These are phyloP conservation scores for Gallirallus australis DNA, from an alignment of 2,797 vertebrate species.

Conservation along the genomic window DNA sequence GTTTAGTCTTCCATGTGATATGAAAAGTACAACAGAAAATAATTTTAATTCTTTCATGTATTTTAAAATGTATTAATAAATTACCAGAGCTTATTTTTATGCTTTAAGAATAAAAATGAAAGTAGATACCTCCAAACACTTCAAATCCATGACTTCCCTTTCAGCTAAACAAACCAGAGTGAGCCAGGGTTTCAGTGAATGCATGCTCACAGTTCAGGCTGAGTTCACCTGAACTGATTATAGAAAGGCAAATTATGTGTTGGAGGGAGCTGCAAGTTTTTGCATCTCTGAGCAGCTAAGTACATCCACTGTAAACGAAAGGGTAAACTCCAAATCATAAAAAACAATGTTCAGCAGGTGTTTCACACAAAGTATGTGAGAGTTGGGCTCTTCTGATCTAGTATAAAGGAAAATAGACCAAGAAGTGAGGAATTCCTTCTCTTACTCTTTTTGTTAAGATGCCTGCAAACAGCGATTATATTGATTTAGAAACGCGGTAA, in stretches of 20 bases:
- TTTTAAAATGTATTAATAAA: not conserved
- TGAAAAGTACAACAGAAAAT: not conserved
- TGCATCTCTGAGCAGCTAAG: not conserved
- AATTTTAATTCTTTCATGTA: not conserved
- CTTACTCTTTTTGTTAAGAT: not conserved
- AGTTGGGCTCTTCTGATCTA: not conserved
- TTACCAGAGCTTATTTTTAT: not conserved
- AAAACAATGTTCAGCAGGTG: constrained; percentile 26
- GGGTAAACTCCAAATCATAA: not conserved
- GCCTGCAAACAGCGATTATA: not conserved
- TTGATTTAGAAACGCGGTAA: not conserved
- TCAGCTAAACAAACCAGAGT: not conserved
- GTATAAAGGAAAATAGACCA: not conserved
- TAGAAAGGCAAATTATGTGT: not conserved
- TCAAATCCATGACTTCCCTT: not conserved
- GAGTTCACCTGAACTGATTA: not conserved
- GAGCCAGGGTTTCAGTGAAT: not conserved
- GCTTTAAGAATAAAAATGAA: not conserved
- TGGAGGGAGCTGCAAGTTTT: constrained; percentile 13
- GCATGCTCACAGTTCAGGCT: not conserved
- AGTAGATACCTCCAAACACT: not conserved
- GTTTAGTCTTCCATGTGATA: not conserved
- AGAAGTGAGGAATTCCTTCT: not conserved
- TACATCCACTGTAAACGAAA: not conserved
- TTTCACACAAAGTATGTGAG: not conserved